A percentile compares a stretch with the other conserved stretches of the same genome.
Conservation (phyloP, 2,888 invertebrate species). For the Mesochorus sp. region DNA sequence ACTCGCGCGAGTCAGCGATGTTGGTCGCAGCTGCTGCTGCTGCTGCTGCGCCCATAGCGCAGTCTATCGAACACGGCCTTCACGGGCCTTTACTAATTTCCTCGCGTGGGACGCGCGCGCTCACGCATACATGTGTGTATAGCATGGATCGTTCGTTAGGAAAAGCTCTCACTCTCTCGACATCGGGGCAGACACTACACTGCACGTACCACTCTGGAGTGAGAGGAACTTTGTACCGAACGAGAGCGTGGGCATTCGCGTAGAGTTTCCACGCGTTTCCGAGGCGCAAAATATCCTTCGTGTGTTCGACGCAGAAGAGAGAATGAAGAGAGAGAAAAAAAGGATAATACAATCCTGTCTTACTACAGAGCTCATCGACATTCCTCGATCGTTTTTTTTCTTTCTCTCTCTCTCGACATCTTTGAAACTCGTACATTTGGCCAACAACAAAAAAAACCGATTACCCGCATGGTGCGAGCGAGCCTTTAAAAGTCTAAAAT, state of each 20-base stretch:
- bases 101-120: constrained; percentile 54
- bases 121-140: no score
- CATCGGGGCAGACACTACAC: neutral
- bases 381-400: neutral
- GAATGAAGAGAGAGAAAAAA: constrained; percentile 26
- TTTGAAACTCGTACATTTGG: neutral
- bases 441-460: constrained; percentile 15
- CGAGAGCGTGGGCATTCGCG: constrained; percentile 44
- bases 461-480: neutral
- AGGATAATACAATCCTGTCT: constrained; percentile 1
- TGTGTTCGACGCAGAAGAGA: neutral
- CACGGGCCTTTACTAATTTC: constrained; percentile 61
- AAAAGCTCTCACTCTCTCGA: constrained; percentile 50
- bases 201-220: no score
- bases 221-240: constrained; percentile 39
- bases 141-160: constrained; percentile 47
- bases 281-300: constrained; percentile 18
- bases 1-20: constrained; percentile 34
- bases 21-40: constrained; percentile 25
- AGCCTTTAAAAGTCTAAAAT: constrained; percentile 53
- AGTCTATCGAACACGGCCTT: constrained; percentile 49
- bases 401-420: neutral
- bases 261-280: constrained; percentile 31
- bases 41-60: constrained; percentile 50
- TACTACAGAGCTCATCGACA: constrained; percentile 13